Evolutionary conservation across 2,888 invertebrate genomes (phyloP).

Genomic region (Phymatocera aterrima): DNA sequence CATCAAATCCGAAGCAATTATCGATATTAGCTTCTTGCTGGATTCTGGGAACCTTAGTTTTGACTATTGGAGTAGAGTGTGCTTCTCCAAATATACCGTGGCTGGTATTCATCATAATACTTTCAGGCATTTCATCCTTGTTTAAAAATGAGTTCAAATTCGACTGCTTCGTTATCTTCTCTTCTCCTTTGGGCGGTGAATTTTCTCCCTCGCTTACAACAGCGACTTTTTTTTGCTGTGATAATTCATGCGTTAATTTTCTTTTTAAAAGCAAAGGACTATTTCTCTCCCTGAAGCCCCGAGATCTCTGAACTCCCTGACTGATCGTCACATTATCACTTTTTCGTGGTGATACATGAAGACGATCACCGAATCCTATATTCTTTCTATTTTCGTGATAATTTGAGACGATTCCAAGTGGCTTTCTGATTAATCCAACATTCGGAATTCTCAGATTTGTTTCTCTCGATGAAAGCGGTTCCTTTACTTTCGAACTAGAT

Average conservation of each 20-base stretch:
- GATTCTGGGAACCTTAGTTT: neutral
- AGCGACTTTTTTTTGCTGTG: neutral
- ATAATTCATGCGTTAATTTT: too few species aligned
- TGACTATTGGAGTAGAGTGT: constrained; percentile 56
- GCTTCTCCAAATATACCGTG: constrained; percentile 65
- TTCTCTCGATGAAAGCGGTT: neutral
- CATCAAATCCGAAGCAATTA: constrained; percentile 67
- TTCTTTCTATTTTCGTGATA: neutral
- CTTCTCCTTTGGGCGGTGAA: too few species aligned
- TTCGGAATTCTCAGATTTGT: neutral
- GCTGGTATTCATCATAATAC: constrained; percentile 57
- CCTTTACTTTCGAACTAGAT: neutral
- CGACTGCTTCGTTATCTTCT: constrained; percentile 61
- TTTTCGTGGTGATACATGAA: neutral
- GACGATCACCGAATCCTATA: neutral
- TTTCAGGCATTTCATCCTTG: constrained; percentile 61
- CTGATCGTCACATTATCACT: neutral
- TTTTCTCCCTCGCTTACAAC: too few species aligned
- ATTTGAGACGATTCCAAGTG: neutral
- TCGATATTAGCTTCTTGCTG: constrained; percentile 51
- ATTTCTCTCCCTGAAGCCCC: neutral
- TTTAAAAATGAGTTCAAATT: constrained; percentile 66
- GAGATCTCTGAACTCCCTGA: neutral
- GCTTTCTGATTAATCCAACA: neutral
- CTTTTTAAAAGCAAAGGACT: too few species aligned